A percentile compares a stretch with the other conserved stretches of the same genome.
Evolutionary conservation across 30 jellyfish, hydroid and myxozoan genomes (phyloP).

Genomic region (Hydractinia symbiolongicarpus): DNA sequence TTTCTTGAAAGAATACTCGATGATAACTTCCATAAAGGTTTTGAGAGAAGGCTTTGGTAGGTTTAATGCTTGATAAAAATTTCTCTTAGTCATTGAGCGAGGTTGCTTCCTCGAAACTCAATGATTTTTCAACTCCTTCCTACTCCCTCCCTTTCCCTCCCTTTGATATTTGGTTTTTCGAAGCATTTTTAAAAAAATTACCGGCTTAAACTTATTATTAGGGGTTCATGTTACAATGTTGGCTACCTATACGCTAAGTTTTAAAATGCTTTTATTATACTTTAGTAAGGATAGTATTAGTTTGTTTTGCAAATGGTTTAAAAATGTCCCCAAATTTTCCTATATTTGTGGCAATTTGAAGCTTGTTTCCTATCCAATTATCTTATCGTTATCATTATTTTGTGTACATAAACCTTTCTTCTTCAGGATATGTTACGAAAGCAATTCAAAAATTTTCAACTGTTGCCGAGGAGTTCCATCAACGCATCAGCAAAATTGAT

Average conservation of each 20-base stretch:
- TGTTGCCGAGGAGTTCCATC: slow-evolving; percentile 27
- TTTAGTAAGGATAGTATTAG: too few relatives aligned
- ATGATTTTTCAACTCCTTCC: too few relatives aligned
- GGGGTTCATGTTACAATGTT: too few relatives aligned
- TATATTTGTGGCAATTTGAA: not conserved
- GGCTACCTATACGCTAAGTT: too few relatives aligned
- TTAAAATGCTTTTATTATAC: too few relatives aligned
- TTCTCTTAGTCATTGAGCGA: not conserved
- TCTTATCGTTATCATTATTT: not conserved
- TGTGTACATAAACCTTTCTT: not conserved
- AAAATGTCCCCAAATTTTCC: too few relatives aligned
- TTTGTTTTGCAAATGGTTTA: too few relatives aligned
- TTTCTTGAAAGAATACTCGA: slow-evolving; percentile 24
- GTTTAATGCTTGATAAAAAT: not conserved
- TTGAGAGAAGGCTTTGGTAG: slow-evolving; percentile 15
- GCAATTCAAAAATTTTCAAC: slow-evolving; percentile 11
- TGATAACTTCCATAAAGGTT: slow-evolving; percentile 12
- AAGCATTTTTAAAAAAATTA: too few relatives aligned
- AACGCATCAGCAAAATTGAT: not conserved
- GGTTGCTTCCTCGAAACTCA: too few relatives aligned
- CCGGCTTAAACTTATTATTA: too few relatives aligned
- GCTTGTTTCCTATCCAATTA: not conserved
- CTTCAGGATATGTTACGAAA: slow-evolving; percentile 25
- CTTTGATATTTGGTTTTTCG: too few relatives aligned
- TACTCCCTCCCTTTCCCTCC: too few relatives aligned